Evolutionary conservation across 2,113 vertebrate species (phyloP), one percentile per base, ranked within the genome.

Genomic region (Talpa occidentalis): DNA sequence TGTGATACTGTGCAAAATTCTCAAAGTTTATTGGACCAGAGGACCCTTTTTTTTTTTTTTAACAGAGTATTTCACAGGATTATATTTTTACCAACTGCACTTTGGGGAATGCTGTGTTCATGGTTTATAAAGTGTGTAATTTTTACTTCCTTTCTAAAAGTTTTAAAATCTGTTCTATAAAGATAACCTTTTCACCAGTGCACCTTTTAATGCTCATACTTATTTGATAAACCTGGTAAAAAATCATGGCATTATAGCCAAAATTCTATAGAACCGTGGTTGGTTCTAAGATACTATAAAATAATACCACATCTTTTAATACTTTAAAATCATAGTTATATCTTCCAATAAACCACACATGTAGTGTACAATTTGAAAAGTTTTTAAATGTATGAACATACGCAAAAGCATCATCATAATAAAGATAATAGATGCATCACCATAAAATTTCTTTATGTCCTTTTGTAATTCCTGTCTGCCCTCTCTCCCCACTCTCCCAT

Each of bases 41-140:
- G 78, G 22, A 78, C 26, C 47, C 22, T 67, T 49, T 79, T 86
- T 60, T 52, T 42, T 24, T 83, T 30, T 88, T 37, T 7, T 5
- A 64, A 89, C 49, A 70, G 60, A 42, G 21, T 35, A 77, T 88
- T 92, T 92, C 81, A 49, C 24, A 95, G 47, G 88, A 94, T 94
- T 94, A 74, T 95, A 64, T 94, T 94, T 97, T 97, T 24, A 78
- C 62, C 73, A 92, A 90, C 19, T 60, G 88, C 21, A 73, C 66
- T 92, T 85, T 52, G 73, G 85, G 89, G 85, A 94, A 77, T 64
- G 42, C 40, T 88, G 78, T 92, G 6, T 92, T 90, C 77, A 94
- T 69, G 42, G 42, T 74, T 94, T 95, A 30, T 92, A 72, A 79
- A 94, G 49, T 90, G 5, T 95, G 9, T 84, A 87, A 92, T 84